Percentiles rank a stretch among this genome's conserved stretches.
Conservation (phyloP, 2,888 invertebrate genomes). For the Ischnus inquisitorius region DNA sequence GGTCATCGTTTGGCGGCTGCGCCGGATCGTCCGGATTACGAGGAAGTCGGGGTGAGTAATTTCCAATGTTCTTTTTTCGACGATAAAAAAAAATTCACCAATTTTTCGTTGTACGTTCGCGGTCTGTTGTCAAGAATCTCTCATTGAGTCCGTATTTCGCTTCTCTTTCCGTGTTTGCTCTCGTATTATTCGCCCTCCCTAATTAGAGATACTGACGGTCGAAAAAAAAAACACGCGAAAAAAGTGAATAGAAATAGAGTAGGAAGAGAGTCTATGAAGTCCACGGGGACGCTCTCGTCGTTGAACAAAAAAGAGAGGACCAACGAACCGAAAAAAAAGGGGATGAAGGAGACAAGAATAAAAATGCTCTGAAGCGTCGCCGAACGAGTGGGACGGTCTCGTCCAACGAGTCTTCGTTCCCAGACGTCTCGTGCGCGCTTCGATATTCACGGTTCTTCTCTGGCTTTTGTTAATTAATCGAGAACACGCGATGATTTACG, state of each 20-base stretch:
- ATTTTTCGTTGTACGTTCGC: not conserved
- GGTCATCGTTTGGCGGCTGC: slow-evolving; percentile 86
- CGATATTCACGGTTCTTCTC: slow-evolving; percentile 13
- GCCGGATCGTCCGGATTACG: slow-evolving; percentile 89
- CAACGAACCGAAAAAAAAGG: not conserved
- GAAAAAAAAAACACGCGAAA: slow-evolving; percentile 25
- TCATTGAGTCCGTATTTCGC: not conserved
- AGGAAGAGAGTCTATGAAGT: slow-evolving; percentile 38
- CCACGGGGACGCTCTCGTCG: slow-evolving; percentile 25
- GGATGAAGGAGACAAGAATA: slow-evolving; percentile 6
- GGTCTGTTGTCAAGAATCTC: not conserved
- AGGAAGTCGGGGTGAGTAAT: slow-evolving; percentile 87
- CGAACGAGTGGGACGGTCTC: slow-evolving; percentile 17
- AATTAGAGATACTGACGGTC: slow-evolving; percentile 61
- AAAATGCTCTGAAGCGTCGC: slow-evolving; percentile 11
- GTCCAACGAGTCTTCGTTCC: slow-evolving; percentile 1
- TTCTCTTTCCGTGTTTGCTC: slow-evolving; percentile 11
- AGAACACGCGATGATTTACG: slow-evolving; percentile 19
- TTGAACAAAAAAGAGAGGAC: not conserved
- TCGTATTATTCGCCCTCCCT: slow-evolving; percentile 42
- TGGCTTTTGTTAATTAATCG: slow-evolving; percentile 46
- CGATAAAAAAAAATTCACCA: not conserved
- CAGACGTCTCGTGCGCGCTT: slow-evolving; percentile 31
- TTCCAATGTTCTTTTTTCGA: not conserved
- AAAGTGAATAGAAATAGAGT: slow-evolving; percentile 29